These are phyloP conservation scores for Dynastes tityus DNA, from an alignment of 2,888 invertebrate genomes.

Conservation along the genomic window DNA sequence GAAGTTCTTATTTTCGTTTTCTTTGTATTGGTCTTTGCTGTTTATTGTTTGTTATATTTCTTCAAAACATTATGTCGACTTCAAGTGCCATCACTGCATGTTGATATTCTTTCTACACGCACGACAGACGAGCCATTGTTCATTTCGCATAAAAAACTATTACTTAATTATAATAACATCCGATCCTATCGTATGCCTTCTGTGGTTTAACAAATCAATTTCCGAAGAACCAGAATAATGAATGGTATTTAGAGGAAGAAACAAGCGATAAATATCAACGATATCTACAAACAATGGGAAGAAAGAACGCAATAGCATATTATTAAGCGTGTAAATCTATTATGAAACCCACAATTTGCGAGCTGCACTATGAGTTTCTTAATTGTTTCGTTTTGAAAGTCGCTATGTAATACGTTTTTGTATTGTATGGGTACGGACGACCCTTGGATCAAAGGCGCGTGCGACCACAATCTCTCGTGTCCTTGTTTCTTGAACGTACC, in stretches of 20 bases:
- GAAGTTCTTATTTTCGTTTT: too few species aligned
- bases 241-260: conserved; percentile 1
- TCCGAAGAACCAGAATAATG: not conserved
- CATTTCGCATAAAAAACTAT: not conserved
- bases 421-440: not conserved
- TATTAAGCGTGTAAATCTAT: conserved; percentile 4
- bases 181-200: not conserved
- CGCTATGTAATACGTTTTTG: not conserved
- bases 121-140: not conserved
- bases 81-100: not conserved
- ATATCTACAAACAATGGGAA: not conserved
- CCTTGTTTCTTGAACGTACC: conserved; percentile 26
- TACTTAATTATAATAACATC: not conserved
- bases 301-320: conserved; percentile 26
- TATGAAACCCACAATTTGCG: conserved; percentile 14
- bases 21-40: too few species aligned
- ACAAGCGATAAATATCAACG: conserved; percentile 3
- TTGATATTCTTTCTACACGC: not conserved
- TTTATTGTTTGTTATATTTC: too few species aligned
- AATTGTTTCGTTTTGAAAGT: not conserved
- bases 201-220: conserved; percentile 12
- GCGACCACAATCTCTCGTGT: conserved; percentile 33
- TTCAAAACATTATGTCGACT: too few species aligned
- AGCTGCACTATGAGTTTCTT: not conserved
- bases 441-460: conserved; percentile 18